phyloP scores from a whole-genome alignment of 2,888 invertebrate genomes.

The Carcina quercana region DNA sequence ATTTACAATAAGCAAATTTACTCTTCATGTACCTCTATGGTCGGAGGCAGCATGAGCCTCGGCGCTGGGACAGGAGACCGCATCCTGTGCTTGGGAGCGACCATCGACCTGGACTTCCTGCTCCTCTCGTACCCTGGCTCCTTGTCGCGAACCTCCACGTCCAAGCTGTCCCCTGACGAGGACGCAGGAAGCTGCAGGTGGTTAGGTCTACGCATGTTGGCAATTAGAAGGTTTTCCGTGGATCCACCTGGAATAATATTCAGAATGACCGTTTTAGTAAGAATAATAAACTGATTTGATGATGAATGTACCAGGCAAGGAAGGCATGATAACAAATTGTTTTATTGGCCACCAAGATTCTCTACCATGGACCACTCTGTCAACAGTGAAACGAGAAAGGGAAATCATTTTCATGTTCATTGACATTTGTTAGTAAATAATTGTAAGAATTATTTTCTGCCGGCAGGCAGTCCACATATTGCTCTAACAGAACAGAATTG shows the following conservation, averaged over 20 bases:
- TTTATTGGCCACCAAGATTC: too few relatives aligned
- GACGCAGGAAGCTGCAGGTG: slow-evolving; percentile 54
- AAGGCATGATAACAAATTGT: too few relatives aligned
- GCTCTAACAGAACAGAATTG: too few relatives aligned
- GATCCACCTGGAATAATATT: slow-evolving; percentile 50
- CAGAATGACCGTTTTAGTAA: too few relatives aligned
- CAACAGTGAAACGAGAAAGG: too few relatives aligned
- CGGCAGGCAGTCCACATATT: too few relatives aligned
- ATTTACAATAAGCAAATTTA: neutral
- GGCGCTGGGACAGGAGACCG: slow-evolving; percentile 55
- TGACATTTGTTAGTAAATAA: too few relatives aligned
- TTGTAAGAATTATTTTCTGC: too few relatives aligned
- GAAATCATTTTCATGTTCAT: too few relatives aligned
- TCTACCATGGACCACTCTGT: too few relatives aligned
- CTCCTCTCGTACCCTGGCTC: slow-evolving; percentile 34
- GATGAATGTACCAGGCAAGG: too few relatives aligned
- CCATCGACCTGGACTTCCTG: slow-evolving; percentile 58
- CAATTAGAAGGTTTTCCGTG: slow-evolving; percentile 50
- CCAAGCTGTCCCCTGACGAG: slow-evolving; percentile 62
- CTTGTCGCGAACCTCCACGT: slow-evolving; percentile 51
- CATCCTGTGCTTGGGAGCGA: slow-evolving; percentile 46
- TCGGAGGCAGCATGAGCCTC: slow-evolving; percentile 34
- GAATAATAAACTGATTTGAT: too few relatives aligned
- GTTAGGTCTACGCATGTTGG: slow-evolving; percentile 38
- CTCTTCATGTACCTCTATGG: slow-evolving; percentile 42